phyloP scores from a whole-genome alignment of 1,140 invertebrate genomes.

The Brachionus plicatilis region DNA sequence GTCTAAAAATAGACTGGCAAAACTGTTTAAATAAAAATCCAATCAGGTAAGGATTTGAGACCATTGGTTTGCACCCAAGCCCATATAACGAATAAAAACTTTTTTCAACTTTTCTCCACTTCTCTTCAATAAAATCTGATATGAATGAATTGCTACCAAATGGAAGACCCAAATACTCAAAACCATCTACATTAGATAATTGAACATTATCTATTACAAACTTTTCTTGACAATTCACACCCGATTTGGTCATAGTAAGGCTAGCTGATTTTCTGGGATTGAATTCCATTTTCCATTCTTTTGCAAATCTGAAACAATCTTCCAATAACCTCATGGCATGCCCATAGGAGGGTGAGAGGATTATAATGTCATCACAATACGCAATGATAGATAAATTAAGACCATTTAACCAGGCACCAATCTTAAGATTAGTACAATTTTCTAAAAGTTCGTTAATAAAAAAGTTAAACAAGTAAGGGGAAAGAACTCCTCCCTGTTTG shows the following conservation, averaged over 20 bases:
- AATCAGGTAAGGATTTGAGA: too few relatives aligned
- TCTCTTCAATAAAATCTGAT: not conserved
- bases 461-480: not conserved
- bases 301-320: not conserved
- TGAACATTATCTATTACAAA: not conserved
- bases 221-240: not conserved
- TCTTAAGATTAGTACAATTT: not conserved
- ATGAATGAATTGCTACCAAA: not conserved
- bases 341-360: not conserved
- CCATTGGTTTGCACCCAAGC: too few relatives aligned
- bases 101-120: too few relatives aligned
- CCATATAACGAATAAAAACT: too few relatives aligned
- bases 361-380: too few relatives aligned
- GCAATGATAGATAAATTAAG: not conserved
- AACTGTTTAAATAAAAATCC: slow-evolving; percentile 12
- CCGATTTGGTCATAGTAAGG: not conserved
- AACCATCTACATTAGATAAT: not conserved
- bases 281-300: not conserved
- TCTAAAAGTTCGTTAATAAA: not conserved
- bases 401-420: not conserved
- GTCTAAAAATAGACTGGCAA: not conserved
- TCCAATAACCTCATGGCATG: not conserved
- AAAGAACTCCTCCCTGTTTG: not conserved
- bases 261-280: not conserved
- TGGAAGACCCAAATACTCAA: not conserved